Evolutionary conservation across 2,888 invertebrate species (phyloP).

Genomic region (Zygothrica quintamaculata): DNA sequence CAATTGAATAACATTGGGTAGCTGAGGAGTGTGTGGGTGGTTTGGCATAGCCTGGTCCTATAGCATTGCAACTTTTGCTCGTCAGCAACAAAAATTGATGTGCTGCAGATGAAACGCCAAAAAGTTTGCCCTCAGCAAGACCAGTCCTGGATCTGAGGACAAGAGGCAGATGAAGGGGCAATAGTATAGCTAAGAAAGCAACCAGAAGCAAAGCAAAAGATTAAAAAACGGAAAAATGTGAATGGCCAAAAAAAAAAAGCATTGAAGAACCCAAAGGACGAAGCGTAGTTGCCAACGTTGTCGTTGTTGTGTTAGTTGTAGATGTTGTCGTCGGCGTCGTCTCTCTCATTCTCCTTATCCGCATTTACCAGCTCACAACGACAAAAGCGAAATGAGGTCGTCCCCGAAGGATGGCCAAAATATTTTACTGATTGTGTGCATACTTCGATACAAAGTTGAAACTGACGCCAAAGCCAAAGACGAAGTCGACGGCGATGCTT

Average conservation of each 20-base stretch:
- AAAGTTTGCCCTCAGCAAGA: slow-evolving; percentile 75
- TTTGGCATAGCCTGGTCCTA: slow-evolving; percentile 48
- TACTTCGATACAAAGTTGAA: slow-evolving; percentile 80
- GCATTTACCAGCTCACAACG: slow-evolving; percentile 58
- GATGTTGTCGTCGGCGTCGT: slow-evolving; percentile 14
- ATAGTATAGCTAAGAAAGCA: slow-evolving; percentile 50
- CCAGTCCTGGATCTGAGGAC: slow-evolving; percentile 18
- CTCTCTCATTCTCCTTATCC: slow-evolving; percentile 1
- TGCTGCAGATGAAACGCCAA: slow-evolving; percentile 82
- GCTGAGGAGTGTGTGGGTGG: slow-evolving; percentile 6
- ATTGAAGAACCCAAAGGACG: slow-evolving; percentile 60
- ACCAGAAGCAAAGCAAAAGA: slow-evolving; percentile 72
- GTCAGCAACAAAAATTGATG: slow-evolving; percentile 82
- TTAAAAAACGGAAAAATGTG: slow-evolving; percentile 78
- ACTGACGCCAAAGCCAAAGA: slow-evolving; percentile 34
- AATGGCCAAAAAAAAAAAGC: slow-evolving; percentile 68
- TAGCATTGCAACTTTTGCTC: slow-evolving; percentile 77
- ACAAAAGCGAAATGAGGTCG: slow-evolving; percentile 77
- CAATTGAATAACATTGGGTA: slow-evolving; percentile 72
- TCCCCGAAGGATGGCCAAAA: slow-evolving; percentile 78
- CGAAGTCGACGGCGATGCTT: slow-evolving; percentile 52
- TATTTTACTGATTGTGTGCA: slow-evolving; percentile 81
- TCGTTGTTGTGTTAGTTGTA: neutral
- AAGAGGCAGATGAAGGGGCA: neutral
- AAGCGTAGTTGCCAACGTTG: slow-evolving; percentile 34